Percentiles rank a stretch among this genome's conserved stretches.
Evolutionary conservation across 2,888 invertebrate species (phyloP).

Genomic region (Nemotelus pantherinus): DNA sequence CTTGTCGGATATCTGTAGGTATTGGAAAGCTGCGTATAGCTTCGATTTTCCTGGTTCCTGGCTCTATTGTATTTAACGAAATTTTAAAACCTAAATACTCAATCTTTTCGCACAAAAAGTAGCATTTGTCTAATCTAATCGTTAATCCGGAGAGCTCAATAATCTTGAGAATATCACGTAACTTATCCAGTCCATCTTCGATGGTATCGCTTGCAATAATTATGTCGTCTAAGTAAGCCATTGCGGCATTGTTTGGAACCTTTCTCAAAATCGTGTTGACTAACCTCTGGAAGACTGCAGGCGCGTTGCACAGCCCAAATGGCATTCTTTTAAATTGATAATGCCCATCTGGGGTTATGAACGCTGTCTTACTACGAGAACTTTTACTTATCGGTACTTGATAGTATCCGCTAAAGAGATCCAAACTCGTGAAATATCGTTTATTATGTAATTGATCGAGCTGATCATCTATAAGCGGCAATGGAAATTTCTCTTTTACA

Average conservation of each 20-base stretch:
- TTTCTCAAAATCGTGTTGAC: slow-evolving; percentile 46
- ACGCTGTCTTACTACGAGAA: slow-evolving; percentile 53
- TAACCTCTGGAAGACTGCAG: slow-evolving; percentile 11
- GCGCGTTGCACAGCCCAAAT: background rate
- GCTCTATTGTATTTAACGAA: background rate
- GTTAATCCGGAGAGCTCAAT: background rate
- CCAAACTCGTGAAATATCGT: slow-evolving; percentile 49
- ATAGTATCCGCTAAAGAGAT: slow-evolving; percentile 52
- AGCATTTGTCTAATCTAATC: background rate
- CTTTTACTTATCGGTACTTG: slow-evolving; percentile 53
- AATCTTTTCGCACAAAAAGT: background rate
- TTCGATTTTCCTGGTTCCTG: background rate
- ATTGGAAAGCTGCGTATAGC: background rate
- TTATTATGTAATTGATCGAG: slow-evolving; percentile 46
- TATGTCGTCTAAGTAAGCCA: slow-evolving; percentile 48
- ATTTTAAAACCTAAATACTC: slow-evolving; percentile 22
- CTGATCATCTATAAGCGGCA: slow-evolving; percentile 11
- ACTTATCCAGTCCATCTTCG: slow-evolving; percentile 45
- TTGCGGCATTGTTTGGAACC: slow-evolving; percentile 38
- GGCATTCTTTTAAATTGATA: slow-evolving; percentile 48
- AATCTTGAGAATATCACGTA: background rate
- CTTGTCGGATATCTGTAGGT: background rate
- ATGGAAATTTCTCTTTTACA: background rate
- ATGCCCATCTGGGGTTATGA: slow-evolving; percentile 52
- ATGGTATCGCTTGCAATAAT: slow-evolving; percentile 35